phyloP scores from a whole-genome alignment of 2,797 vertebrate species.

The Limnodromus scolopaceus region DNA sequence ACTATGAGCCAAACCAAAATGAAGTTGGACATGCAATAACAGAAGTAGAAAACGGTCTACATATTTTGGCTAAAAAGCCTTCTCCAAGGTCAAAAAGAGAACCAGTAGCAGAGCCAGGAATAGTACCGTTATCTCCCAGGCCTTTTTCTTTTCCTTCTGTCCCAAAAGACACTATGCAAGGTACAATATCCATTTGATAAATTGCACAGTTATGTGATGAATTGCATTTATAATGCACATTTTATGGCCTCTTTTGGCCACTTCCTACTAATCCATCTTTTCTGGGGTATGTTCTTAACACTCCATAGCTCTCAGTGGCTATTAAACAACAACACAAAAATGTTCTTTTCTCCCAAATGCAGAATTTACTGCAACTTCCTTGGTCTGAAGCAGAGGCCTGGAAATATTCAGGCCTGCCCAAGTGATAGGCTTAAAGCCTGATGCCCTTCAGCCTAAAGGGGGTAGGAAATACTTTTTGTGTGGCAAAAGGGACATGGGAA shows the following conservation, averaged over 20 bases:
- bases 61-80: conserved; percentile 17
- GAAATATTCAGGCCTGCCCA: neutral
- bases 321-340: conserved; percentile 64
- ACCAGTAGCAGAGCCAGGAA: conserved; percentile 58
- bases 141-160: conserved; percentile 60
- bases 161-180: conserved; percentile 57
- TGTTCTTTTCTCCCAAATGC: conserved; percentile 24
- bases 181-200: conserved; percentile 69
- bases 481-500: neutral
- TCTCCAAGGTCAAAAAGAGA: conserved; percentile 59
- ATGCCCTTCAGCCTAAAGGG: neutral
- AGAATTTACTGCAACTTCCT: conserved; percentile 17
- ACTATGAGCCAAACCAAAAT: neutral
- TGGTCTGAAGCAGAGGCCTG: neutral
- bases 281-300: conserved; percentile 54
- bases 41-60: neutral
- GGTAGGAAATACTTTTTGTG: neutral
- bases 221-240: conserved; percentile 69
- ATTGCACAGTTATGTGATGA: conserved; percentile 66
- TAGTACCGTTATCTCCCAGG: conserved; percentile 49
- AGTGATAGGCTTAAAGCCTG: neutral
- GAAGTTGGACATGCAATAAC: neutral
- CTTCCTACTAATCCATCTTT: conserved; percentile 67
- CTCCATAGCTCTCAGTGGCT: conserved; percentile 34
- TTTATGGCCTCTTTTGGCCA: conserved; percentile 68